A percentile compares a stretch with the other conserved stretches of the same genome.
These are phyloP conservation scores for Hydrotaea cyrtoneurina DNA, from an alignment of 2,888 invertebrate genomes.

Conservation along the genomic window DNA sequence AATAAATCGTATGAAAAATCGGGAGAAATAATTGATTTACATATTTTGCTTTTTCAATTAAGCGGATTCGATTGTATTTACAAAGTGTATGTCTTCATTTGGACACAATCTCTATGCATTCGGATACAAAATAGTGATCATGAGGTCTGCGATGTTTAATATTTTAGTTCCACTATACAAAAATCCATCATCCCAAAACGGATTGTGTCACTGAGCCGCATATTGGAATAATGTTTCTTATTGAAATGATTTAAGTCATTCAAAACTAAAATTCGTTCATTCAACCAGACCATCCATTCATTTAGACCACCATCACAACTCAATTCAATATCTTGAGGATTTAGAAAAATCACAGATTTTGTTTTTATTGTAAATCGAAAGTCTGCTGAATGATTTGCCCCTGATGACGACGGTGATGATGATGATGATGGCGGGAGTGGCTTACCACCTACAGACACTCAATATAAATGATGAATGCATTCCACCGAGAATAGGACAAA, in stretches of 20 bases:
- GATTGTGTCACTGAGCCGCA: no score
- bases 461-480: conserved; percentile 22
- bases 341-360: conserved; percentile 37
- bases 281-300: conserved; percentile 17
- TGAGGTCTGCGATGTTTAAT: no score
- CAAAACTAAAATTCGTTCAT: conserved; percentile 31
- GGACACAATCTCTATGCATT: no score
- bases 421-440: conserved; percentile 18
- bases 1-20: no score
- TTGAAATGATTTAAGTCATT: conserved; percentile 37
- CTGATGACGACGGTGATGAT: conserved; percentile 30
- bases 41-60: no score
- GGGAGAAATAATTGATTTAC: no score
- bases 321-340: conserved; percentile 5
- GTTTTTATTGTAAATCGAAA: conserved; percentile 43
- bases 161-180: no score
- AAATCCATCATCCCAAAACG: no score
- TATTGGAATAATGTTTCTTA: no score
- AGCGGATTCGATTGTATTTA: no score
- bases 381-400: conserved; percentile 38
- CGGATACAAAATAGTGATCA: no score
- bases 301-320: conserved; percentile 17
- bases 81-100: no score
- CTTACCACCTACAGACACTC: conserved; percentile 48
- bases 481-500: not conserved